A percentile compares a stretch with the other conserved stretches of the same genome.
Evolutionary conservation across 2,113 vertebrate species (phyloP).

Genomic region (Rhinoderma darwinii): DNA sequence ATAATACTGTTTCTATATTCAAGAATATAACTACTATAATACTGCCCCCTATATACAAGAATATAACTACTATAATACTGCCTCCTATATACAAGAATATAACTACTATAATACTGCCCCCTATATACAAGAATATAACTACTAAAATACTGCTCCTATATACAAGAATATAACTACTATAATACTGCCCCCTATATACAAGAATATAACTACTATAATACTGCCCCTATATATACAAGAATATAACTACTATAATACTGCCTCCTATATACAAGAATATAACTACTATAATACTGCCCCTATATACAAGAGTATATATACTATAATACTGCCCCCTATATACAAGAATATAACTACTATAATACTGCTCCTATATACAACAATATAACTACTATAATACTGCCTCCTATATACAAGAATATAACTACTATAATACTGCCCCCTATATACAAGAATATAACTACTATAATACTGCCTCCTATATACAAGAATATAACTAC

Average conservation of each 20-base stretch:
- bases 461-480: no score
- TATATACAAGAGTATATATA: slow-evolving; percentile 2
- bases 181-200: slow-evolving; percentile 1
- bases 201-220: no score
- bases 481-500: no score
- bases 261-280: background rate
- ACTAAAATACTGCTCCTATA: background rate
- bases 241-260: background rate
- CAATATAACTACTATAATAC: slow-evolving; percentile 12
- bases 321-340: background rate
- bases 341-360: slow-evolving; percentile 6
- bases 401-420: background rate
- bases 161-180: slow-evolving; percentile 8
- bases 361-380: slow-evolving; percentile 1
- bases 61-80: background rate
- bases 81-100: background rate
- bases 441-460: no score
- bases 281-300: slow-evolving; percentile 4
- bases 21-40: slow-evolving; percentile 14
- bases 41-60: background rate
- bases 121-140: slow-evolving; percentile 2
- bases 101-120: slow-evolving; percentile 5
- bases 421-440: no score
- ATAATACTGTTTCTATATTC: background rate
- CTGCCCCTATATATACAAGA: no score